Evolutionary conservation across 1,140 invertebrate species (phyloP).

Genomic region (Nasonia vitripennis): DNA sequence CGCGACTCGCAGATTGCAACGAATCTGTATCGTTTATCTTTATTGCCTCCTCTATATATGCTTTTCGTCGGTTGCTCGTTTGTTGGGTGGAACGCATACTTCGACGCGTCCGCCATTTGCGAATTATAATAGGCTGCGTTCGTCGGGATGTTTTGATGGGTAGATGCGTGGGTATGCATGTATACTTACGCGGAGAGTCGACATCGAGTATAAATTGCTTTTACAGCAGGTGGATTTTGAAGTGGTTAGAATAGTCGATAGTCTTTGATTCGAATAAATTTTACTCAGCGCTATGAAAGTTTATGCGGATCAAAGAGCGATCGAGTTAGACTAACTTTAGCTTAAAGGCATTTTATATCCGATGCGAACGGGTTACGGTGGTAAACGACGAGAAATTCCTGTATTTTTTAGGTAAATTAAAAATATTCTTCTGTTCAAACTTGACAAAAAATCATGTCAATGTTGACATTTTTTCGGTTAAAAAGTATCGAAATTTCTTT

Average conservation of each 20-base stretch:
- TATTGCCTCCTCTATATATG: background rate
- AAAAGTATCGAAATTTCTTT: background rate
- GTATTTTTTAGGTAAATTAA: background rate
- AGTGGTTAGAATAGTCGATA: background rate
- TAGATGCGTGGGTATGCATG: too few species aligned
- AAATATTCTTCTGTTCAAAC: background rate
- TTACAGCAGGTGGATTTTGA: background rate
- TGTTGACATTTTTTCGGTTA: background rate
- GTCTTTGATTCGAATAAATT: constrained; percentile 27
- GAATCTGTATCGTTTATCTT: constrained; percentile 11
- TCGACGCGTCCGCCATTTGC: background rate
- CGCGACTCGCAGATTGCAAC: background rate
- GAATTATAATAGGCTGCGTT: background rate
- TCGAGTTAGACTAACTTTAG: background rate
- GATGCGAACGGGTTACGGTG: background rate
- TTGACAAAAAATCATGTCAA: too few species aligned
- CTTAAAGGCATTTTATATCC: too few species aligned
- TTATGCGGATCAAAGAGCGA: constrained; percentile 1
- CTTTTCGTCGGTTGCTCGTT: background rate
- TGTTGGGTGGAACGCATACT: background rate
- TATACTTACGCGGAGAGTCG: constrained; percentile 19
- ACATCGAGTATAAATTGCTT: background rate
- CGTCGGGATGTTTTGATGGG: too few species aligned
- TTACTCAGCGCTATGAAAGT: constrained; percentile 30
- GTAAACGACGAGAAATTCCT: background rate